Evolutionary conservation across 2,888 invertebrate species (phyloP).

Genomic region (Nomada fabriciana): DNA sequence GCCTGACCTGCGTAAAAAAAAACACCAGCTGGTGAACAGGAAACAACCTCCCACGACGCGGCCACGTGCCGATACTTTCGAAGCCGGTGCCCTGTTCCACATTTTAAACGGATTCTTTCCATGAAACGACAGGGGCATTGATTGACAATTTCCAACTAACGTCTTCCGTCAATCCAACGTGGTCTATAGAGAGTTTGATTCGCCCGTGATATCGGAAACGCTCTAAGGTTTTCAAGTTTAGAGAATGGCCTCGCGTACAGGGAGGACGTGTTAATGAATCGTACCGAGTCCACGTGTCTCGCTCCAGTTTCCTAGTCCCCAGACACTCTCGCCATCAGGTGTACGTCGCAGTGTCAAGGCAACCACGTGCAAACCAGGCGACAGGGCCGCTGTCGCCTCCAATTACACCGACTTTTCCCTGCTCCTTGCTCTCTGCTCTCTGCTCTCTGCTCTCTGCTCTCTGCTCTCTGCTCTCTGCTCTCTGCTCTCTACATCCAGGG

Average conservation of each 20-base stretch:
- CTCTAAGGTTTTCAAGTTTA: neutral
- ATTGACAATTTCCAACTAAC: neutral
- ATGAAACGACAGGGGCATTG: neutral
- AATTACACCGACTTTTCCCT: slow-evolving; percentile 20
- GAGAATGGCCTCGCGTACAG: neutral
- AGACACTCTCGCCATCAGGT: slow-evolving; percentile 48
- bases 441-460: neutral
- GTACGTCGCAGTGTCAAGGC: slow-evolving; percentile 52
- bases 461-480: neutral
- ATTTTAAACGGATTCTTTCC: neutral
- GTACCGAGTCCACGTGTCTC: slow-evolving; percentile 49
- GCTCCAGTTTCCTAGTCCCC: slow-evolving; percentile 31
- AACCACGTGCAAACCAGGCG: slow-evolving; percentile 61
- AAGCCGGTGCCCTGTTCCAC: neutral
- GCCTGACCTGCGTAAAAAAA: slow-evolving; percentile 1
- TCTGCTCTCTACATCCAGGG: neutral
- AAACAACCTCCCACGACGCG: slow-evolving; percentile 41
- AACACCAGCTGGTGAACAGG: slow-evolving; percentile 1
- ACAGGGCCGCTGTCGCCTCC: slow-evolving; percentile 29
- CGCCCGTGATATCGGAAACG: neutral
- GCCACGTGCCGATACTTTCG: slow-evolving; percentile 43
- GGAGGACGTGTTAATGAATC: slow-evolving; percentile 45
- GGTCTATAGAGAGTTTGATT: neutral
- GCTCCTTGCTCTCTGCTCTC: neutral
- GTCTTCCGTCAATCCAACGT: no score